A percentile compares a stretch with the other conserved stretches of the same genome.
phyloP scores from a whole-genome alignment of 2,113 vertebrate species.

The Gymnorhina tibicen region DNA sequence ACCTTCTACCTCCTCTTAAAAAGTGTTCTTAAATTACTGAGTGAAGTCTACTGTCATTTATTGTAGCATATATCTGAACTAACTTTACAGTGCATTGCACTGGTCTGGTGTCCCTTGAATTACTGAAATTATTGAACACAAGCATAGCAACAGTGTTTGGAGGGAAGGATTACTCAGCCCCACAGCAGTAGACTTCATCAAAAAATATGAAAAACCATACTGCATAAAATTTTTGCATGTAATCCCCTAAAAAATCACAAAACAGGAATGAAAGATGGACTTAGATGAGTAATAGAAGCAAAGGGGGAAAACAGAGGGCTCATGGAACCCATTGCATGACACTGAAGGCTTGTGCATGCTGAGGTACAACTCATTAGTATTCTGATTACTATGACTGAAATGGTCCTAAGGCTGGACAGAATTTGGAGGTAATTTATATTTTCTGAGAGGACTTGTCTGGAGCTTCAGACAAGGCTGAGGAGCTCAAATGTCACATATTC shows the following conservation, averaged over 20 bases:
- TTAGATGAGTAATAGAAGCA: background rate
- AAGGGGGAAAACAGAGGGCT: background rate
- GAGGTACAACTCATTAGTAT: background rate
- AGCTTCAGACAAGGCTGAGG: background rate
- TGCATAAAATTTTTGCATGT: background rate
- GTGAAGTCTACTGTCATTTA: background rate
- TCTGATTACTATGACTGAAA: background rate
- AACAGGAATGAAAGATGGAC: background rate
- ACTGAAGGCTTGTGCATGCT: background rate
- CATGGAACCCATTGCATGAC: background rate
- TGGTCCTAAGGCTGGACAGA: background rate
- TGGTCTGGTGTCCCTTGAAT: background rate
- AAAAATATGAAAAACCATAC: background rate
- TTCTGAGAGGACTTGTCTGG: background rate
- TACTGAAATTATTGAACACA: background rate
- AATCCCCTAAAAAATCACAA: background rate
- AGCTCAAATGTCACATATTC: background rate
- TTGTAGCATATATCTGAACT: background rate
- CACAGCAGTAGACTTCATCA: background rate
- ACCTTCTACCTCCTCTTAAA: background rate
- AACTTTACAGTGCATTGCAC: background rate
- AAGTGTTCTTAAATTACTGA: background rate
- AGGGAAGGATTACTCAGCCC: background rate
- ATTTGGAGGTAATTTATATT: background rate
- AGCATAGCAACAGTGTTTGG: background rate